phyloP scores from a whole-genome alignment of 2,888 invertebrate species.

The Agrotis segetum region DNA sequence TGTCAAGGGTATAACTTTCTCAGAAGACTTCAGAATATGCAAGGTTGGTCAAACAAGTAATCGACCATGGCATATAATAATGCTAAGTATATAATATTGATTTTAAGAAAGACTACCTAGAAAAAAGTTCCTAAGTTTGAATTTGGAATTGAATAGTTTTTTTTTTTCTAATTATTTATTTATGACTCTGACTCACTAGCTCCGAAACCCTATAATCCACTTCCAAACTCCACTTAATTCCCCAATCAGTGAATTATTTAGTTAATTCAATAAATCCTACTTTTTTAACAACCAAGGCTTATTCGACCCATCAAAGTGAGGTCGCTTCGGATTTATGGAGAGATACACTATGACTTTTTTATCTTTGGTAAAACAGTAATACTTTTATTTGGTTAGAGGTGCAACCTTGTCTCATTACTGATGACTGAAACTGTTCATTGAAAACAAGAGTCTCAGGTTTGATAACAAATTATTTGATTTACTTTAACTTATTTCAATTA shows the following conservation, averaged over 20 bases:
- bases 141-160: not conserved
- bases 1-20: conserved; percentile 9
- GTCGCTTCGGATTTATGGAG: not conserved
- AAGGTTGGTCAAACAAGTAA: not conserved
- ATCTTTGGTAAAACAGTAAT: not conserved
- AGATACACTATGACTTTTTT: conserved; percentile 9
- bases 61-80: not conserved
- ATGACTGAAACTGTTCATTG: too few relatives aligned
- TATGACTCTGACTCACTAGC: not conserved
- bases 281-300: conserved; percentile 27
- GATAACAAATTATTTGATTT: too few relatives aligned
- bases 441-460: not conserved
- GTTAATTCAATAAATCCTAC: not conserved
- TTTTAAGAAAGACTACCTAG: not conserved
- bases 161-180: not conserved
- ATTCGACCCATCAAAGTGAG: not conserved
- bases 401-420: not conserved
- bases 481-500: too few relatives aligned
- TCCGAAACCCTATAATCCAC: not conserved
- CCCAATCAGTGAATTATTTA: not conserved
- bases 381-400: not conserved
- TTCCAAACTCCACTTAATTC: too few relatives aligned
- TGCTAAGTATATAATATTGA: not conserved
- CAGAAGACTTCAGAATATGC: conserved; percentile 5
- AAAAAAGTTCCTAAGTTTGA: not conserved